A percentile compares a stretch with the other conserved stretches of the same genome.
Evolutionary conservation across 2,113 vertebrate species (phyloP).

Genomic region (Sander vitreus): DNA sequence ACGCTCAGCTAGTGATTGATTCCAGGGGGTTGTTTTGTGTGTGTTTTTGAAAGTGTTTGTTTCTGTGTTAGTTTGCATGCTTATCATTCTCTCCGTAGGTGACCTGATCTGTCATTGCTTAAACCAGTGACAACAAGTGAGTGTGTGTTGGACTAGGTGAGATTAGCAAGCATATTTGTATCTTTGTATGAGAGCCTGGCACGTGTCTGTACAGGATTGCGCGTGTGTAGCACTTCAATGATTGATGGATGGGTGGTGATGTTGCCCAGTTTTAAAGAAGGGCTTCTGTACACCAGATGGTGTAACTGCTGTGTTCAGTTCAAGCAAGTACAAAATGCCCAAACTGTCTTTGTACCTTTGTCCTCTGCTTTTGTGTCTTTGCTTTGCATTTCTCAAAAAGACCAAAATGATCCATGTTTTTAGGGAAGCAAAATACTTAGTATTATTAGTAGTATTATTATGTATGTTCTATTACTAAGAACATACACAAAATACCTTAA

Average conservation of each 20-base stretch:
- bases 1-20: constrained; percentile 13
- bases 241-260: constrained; percentile 31
- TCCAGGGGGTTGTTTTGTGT: neutral
- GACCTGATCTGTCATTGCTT: neutral
- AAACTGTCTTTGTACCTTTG: neutral
- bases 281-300: constrained; percentile 47
- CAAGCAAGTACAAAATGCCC: neutral
- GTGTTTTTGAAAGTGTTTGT: neutral
- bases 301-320: constrained; percentile 10
- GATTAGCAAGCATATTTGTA: constrained; percentile 31
- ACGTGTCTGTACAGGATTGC: constrained; percentile 18
- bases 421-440: neutral
- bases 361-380: constrained; percentile 4
- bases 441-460: too few relatives aligned
- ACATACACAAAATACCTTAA: neutral
- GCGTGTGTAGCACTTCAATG: constrained; percentile 15
- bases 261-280: constrained; percentile 4
- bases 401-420: neutral
- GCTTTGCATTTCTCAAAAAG: neutral
- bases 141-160: neutral
- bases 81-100: neutral
- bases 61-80: neutral
- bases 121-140: neutral
- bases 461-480: neutral
- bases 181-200: constrained; percentile 32